A percentile compares a stretch with the other conserved stretches of the same genome.
phyloP scores from a whole-genome alignment of 2,113 vertebrate genomes.

The Sebastes fasciatus region DNA sequence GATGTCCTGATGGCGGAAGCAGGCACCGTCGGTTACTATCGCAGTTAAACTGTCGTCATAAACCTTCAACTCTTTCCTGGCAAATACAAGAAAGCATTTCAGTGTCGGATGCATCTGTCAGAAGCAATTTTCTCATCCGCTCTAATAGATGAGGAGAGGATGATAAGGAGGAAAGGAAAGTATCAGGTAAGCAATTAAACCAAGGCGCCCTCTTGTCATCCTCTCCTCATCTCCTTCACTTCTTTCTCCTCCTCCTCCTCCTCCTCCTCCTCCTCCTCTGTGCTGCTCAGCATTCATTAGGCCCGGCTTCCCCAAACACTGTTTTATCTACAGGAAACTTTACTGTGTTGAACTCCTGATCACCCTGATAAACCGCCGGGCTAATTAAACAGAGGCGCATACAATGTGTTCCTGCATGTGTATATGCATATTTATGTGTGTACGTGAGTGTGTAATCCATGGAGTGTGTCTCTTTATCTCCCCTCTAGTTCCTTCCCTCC shows the following conservation, averaged over 20 bases:
- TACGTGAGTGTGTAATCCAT: constrained; percentile 75
- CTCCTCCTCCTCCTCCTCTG: constrained; percentile 30
- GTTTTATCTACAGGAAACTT: constrained; percentile 82
- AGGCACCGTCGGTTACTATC: constrained; percentile 39
- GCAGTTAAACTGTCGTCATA: constrained; percentile 62
- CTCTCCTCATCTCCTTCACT: constrained; percentile 57
- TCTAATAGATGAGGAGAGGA: constrained; percentile 62
- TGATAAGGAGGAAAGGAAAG: constrained; percentile 70
- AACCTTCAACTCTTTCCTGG: constrained; percentile 53
- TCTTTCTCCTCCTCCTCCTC: constrained; percentile 44
- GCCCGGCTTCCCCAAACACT: constrained; percentile 65
- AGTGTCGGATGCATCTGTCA: constrained; percentile 52
- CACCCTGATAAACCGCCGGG: constrained; percentile 79
- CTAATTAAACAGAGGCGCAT: constrained; percentile 82
- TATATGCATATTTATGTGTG: constrained; percentile 71
- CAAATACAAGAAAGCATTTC: constrained; percentile 55
- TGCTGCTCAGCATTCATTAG: constrained; percentile 71
- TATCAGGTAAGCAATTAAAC: constrained; percentile 82
- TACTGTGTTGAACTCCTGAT: constrained; percentile 79
- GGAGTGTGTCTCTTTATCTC: constrained; percentile 81
- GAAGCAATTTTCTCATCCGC: constrained; percentile 65
- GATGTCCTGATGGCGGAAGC: constrained; percentile 30
- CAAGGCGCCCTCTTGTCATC: constrained; percentile 64
- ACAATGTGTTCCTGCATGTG: constrained; percentile 71
- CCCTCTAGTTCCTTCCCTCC: constrained; percentile 54